Percentiles rank a stretch among this genome's conserved stretches.
Evolutionary conservation across 2,113 vertebrate genomes (phyloP).

Genomic region (Coturnix japonica): DNA sequence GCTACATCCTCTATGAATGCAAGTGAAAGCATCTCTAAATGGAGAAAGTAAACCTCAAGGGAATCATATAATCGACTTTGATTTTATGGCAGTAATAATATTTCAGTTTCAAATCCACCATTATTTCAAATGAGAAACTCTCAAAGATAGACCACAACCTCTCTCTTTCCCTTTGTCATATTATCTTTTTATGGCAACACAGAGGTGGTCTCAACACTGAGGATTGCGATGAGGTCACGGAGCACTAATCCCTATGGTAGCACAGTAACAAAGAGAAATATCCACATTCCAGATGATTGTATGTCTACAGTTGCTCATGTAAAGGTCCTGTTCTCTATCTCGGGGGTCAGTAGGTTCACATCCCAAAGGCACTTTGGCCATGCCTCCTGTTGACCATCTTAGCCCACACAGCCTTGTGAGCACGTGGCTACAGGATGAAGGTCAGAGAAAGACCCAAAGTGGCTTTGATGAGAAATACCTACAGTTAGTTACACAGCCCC

Average conservation of each 20-base stretch:
- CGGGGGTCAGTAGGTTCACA: background rate
- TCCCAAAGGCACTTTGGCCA: background rate
- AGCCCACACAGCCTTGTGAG: background rate
- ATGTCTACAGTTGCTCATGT: background rate
- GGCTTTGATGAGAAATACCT: background rate
- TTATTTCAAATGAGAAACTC: background rate
- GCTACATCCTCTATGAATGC: background rate
- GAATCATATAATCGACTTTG: background rate
- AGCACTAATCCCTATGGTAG: background rate
- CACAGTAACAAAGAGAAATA: accelerated
- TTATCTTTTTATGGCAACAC: background rate
- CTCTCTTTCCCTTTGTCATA: background rate
- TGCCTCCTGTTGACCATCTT: background rate
- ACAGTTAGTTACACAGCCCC: background rate
- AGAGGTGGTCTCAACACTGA: accelerated
- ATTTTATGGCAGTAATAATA: background rate
- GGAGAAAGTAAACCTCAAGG: background rate
- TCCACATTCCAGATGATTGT: accelerated
- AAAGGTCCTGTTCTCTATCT: background rate
- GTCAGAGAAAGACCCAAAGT: background rate
- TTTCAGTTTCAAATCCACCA: background rate
- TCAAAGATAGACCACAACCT: background rate
- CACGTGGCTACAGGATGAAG: background rate
- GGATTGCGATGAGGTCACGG: background rate
- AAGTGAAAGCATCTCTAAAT: background rate